phyloP scores from a whole-genome alignment of 2,797 vertebrate genomes.

The Poeciliopsis presidionis region DNA sequence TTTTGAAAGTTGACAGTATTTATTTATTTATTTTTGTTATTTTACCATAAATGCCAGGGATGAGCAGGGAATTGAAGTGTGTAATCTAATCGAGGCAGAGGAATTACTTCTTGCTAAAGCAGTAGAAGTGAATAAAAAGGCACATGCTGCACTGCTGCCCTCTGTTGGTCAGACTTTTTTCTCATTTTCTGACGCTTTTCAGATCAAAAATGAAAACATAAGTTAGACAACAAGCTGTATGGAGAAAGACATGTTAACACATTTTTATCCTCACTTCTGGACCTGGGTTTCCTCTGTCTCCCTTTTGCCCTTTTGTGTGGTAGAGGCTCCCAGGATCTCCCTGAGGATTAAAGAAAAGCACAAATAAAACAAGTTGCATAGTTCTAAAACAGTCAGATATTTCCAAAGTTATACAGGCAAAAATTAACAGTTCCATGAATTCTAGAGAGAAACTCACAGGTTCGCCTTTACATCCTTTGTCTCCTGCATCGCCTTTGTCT shows the following conservation, averaged over 20 bases:
- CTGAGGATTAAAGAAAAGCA: conserved; percentile 33
- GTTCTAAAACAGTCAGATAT: conserved; percentile 3
- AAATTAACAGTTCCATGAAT: not conserved
- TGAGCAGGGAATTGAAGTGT: not conserved
- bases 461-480: conserved; percentile 63
- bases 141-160: conserved; percentile 45
- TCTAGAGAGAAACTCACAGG: conserved; percentile 48
- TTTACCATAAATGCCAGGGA: not conserved
- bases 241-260: not conserved
- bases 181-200: not conserved
- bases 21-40: not conserved
- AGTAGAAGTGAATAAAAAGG: not conserved
- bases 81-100: not conserved
- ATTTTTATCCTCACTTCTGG: conserved; percentile 48
- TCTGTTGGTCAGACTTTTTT: conserved; percentile 46
- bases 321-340: conserved; percentile 43
- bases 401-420: not conserved
- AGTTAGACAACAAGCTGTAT: not conserved
- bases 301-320: conserved; percentile 52
- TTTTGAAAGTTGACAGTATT: not conserved
- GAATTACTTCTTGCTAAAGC: not conserved
- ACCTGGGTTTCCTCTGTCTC: conserved; percentile 58
- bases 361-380: not conserved
- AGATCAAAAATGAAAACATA: not conserved
- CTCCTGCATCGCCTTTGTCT: conserved; percentile 56